phyloP scores from a whole-genome alignment of 1,140 invertebrate genomes.

The Temnothorax nylanderi region DNA sequence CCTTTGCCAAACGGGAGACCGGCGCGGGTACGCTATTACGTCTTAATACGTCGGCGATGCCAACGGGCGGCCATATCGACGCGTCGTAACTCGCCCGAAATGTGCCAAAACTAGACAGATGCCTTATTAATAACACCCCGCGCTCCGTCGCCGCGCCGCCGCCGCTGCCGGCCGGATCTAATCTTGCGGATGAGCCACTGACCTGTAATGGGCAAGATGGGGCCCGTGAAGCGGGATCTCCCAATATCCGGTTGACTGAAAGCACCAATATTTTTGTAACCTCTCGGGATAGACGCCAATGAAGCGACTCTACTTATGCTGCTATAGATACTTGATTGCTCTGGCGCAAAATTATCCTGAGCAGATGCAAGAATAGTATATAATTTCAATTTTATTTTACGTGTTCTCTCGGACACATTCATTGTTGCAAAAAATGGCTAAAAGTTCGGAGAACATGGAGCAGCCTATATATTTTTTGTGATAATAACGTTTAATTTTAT shows the following conservation, averaged over 20 bases:
- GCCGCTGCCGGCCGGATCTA: not conserved
- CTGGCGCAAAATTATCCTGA: not conserved
- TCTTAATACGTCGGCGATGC: constrained; percentile 72
- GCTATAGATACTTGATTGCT: not conserved
- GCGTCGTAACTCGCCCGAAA: constrained; percentile 70
- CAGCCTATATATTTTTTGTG: not conserved
- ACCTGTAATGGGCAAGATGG: not conserved
- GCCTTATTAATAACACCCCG: constrained; percentile 73
- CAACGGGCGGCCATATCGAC: constrained; percentile 66
- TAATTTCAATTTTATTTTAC: not conserved
- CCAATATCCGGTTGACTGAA: not conserved
- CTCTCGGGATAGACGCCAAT: not conserved
- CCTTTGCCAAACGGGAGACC: constrained; percentile 63
- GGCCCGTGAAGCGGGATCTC: not conserved
- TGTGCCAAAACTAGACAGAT: constrained; percentile 76
- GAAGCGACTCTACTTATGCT: not conserved
- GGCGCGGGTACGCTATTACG: constrained; percentile 68
- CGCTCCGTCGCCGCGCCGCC: not conserved
- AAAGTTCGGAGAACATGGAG: not conserved
- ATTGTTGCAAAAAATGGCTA: not conserved
- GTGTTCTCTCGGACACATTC: no score
- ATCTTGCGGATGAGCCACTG: constrained; percentile 15
- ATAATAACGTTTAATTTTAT: not conserved
- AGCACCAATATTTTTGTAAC: constrained; percentile 4
- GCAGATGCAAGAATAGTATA: not conserved